These are phyloP conservation scores for Clavelina lepadiformis DNA, from an alignment of 23 tunicate genomes.

Conservation along the genomic window DNA sequence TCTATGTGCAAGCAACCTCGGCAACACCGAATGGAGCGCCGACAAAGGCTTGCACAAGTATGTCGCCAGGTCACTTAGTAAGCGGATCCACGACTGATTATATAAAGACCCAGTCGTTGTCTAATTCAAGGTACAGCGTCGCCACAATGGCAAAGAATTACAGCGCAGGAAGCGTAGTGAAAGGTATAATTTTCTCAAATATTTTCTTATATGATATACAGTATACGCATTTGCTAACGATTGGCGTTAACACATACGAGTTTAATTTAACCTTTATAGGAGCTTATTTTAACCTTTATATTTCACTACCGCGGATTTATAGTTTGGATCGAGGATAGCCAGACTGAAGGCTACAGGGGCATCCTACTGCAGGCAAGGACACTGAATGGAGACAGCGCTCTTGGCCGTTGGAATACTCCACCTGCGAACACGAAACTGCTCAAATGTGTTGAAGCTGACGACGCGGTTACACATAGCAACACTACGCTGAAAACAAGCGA, in stretches of 20 bases:
- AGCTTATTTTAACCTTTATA: no score
- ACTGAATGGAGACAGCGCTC: background rate
- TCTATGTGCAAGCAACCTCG: background rate
- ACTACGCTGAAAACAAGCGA: background rate
- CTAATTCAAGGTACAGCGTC: no score
- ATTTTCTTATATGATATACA: no score
- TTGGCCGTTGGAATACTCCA: slow-evolving; percentile 22
- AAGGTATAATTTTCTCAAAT: no score
- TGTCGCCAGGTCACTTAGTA: slow-evolving; percentile 4
- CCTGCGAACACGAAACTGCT: slow-evolving; percentile 20
- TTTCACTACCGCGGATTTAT: no score
- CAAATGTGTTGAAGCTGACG: background rate
- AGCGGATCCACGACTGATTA: no score
- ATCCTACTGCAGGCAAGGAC: slow-evolving; percentile 30
- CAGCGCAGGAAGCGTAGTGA: no score
- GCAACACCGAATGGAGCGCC: slow-evolving; percentile 1
- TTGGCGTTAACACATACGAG: no score
- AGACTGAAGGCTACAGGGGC: slow-evolving; percentile 25
- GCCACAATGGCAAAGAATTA: no score
- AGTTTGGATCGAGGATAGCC: slow-evolving; percentile 24
- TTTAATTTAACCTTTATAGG: no score
- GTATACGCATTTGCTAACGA: no score
- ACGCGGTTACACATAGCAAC: slow-evolving; percentile 30
- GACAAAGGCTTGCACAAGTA: background rate
- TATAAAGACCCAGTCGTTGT: no score